Percentiles rank a stretch among this genome's conserved stretches.
Evolutionary conservation across 2,113 vertebrate genomes (phyloP).

Genomic region (Crotalus tigris): DNA sequence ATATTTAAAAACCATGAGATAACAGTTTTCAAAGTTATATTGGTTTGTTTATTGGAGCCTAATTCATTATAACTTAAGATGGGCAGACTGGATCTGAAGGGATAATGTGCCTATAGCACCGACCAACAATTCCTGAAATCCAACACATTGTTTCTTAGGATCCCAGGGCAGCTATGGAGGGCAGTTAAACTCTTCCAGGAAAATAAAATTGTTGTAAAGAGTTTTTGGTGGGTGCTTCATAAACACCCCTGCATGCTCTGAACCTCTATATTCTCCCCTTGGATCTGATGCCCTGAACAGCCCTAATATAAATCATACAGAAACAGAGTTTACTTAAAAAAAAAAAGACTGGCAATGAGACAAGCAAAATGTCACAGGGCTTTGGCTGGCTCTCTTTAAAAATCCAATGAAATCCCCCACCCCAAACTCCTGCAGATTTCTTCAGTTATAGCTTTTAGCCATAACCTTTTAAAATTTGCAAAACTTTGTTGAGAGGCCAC

Average conservation of each 20-base stretch:
- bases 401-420: not conserved
- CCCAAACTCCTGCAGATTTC: not conserved
- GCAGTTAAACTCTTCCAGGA: not conserved
- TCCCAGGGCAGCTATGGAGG: not conserved
- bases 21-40: not conserved
- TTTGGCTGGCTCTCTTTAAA: not conserved
- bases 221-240: not conserved
- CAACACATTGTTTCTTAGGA: not conserved
- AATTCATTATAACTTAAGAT: not conserved
- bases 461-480: not conserved
- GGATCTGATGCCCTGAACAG: not conserved
- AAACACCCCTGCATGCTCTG: not conserved
- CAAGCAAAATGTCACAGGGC: not conserved
- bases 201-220: not conserved
- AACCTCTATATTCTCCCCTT: not conserved
- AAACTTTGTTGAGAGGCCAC: not conserved
- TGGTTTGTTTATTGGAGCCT: not conserved
- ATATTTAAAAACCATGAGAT: not conserved
- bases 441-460: not conserved
- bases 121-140: not conserved
- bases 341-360: not conserved
- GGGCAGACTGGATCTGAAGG: not conserved
- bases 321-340: not conserved
- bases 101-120: not conserved
- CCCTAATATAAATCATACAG: not conserved